These are phyloP conservation scores for Polydrusus tereticollis DNA, from an alignment of 2,888 invertebrate genomes.

Conservation along the genomic window DNA sequence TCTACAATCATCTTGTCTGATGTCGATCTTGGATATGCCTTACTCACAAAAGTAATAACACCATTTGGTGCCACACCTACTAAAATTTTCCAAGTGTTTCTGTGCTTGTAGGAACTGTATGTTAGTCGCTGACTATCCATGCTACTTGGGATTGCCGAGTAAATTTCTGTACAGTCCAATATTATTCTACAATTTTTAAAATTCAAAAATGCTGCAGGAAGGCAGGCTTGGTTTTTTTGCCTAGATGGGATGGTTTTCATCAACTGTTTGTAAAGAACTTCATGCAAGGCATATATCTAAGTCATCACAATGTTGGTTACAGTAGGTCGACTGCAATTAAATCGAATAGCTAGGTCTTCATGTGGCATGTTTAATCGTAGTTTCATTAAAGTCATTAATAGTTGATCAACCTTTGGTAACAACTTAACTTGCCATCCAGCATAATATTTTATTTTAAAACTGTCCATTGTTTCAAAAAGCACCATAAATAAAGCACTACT, in stretches of 20 bases:
- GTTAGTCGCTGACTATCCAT: constrained; percentile 35
- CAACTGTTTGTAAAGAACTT: constrained; percentile 38
- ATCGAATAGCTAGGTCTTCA: not conserved
- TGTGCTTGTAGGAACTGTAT: constrained; percentile 20
- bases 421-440: too few species aligned
- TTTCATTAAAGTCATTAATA: constrained; percentile 35
- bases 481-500: too few species aligned
- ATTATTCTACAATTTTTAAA: constrained; percentile 35
- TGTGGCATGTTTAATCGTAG: not conserved
- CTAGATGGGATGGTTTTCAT: constrained; percentile 48
- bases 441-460: constrained; percentile 1
- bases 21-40: too few species aligned
- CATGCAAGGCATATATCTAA: constrained; percentile 50
- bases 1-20: constrained; percentile 49
- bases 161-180: not conserved
- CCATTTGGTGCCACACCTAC: too few species aligned
- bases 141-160: not conserved
- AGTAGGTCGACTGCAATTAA: not conserved
- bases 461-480: not conserved
- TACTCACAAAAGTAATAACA: too few species aligned
- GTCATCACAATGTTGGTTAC: constrained; percentile 48
- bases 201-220: constrained; percentile 41
- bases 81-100: too few species aligned
- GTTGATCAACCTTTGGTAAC: constrained; percentile 43
- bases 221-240: constrained; percentile 49